Base-by-base conservation (phyloP, 2,113 vertebrate genomes). In the Atlantisia rogersi region DNA sequence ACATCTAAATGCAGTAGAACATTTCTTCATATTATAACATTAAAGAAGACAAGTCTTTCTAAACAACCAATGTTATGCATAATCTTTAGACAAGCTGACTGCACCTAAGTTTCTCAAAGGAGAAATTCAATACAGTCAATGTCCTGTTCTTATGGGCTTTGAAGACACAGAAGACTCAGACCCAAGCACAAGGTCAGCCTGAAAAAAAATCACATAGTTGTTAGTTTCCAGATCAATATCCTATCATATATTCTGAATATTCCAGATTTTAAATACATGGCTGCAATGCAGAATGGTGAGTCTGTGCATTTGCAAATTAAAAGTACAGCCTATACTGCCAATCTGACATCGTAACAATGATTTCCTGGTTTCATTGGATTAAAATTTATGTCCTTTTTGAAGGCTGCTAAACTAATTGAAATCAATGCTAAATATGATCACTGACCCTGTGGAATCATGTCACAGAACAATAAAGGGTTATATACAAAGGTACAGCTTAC, bases 81-180 rank as follows among this genome's bases (percentile, higher is more conserved):
- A 82, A 63, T 73, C 42, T 68, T 73, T 70, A 78, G 26, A 71
- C 26, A 91, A 55, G 15, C 28, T 86, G 62, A 79, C n/a, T 80
- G 24, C 21, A 78, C 15, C 59, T 12, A 59, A 70, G 37, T 79
- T 87, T 85, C 42, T 88, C 74, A 91, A 87, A 83, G 56, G n/a
- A 96, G 69, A 90, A 90, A 91, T 88, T 86, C 65, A 90, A 32
- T 85, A 64, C 4, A 84, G 55, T 71, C 76, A 92, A 71, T 46
- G 42, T 19, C 60, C 28, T 44, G 3, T 48, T 92, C 65, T 50
- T 32, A 78, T 2, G 28, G 58, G 28, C 13, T 92, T 84, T 82
- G 70, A 83, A 87, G 24, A 91, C n/a, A 76, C 4, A 79, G 52
- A 60, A 0, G 4, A 63, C 19, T 50, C 14, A 71, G 31, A 81